Conservation (phyloP, 2,113 vertebrate genomes). For the Engraulis encrasicolus region DNA sequence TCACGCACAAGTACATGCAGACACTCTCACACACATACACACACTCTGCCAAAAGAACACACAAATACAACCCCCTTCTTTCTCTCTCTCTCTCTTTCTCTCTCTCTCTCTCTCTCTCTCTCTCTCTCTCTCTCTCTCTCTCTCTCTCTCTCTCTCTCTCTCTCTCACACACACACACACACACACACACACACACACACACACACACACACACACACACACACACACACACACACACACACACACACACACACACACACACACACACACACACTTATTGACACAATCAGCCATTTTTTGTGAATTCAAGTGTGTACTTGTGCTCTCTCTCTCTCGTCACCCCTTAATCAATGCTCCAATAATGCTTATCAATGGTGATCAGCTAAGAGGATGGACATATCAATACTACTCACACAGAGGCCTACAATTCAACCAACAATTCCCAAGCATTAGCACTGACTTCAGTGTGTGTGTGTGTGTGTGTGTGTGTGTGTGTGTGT, state of each 20-base stretch:
- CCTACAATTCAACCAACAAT: background rate
- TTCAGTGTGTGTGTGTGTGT: background rate
- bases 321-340: background rate
- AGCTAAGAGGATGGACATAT: background rate
- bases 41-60: too few species aligned
- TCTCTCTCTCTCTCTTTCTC: background rate
- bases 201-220: background rate
- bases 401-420: background rate
- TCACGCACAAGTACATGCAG: too few species aligned
- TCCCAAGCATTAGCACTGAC: background rate
- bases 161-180: background rate
- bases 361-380: background rate
- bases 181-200: background rate
- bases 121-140: background rate
- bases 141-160: too few species aligned
- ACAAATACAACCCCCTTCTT: too few species aligned
- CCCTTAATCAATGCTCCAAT: background rate
- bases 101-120: background rate
- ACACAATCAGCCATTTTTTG: background rate
- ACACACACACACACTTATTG: background rate
- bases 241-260: slow-evolving; percentile 2
- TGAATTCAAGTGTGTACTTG: background rate
- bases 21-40: too few species aligned
- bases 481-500: background rate
- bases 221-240: background rate